Base-by-base conservation (phyloP, 2,797 vertebrate species). In the Etheostoma nigrum region DNA sequence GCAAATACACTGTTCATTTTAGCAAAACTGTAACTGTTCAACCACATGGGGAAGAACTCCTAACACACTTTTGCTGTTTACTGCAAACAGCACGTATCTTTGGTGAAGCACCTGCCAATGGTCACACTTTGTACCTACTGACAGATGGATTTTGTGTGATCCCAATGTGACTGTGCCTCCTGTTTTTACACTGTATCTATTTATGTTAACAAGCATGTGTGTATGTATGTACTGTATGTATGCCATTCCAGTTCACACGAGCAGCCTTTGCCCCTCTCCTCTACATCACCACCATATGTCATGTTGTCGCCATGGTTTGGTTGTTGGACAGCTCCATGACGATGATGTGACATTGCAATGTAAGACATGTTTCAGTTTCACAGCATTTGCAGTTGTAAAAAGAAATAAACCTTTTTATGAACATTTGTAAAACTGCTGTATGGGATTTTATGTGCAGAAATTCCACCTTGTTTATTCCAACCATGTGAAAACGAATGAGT, bases 151-250 rank as follows among this genome's bases (percentile, higher is more conserved):
- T 88, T 81, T 84, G 77, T 79, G 55, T 78, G 87, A 85, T 80
- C 84, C 90, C 84, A 59, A 82, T 83, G 90, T 94, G 88, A 92
- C 84, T 53, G 85, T 91, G 92, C 90, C 91, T 92, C 88, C 81
- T 92, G 91, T 93, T 93, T 94, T 88, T 90, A 93, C 91, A 90
- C 88, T 93, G 89, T 91, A 91, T 85, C 91, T 94, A 90, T 94
- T 91, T 95, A 91, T 93, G 88, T 92, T 70, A 86, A 82, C 72
- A 66, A 76, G 80, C 78, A 72, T 88, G 86, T 90, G 69, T 78
- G 81, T 81, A 2, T 40, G 36, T 40, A 11, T 40, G 10, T 40
- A 11, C 72, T 84, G 78, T 76, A 4, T 76, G 67, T 72, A 27
- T 82, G 82, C 67, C 88, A 77, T 91, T 92, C 89, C 88, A 78